Conservation (phyloP, 2,797 vertebrate species). For the Lithobates pipiens region DNA sequence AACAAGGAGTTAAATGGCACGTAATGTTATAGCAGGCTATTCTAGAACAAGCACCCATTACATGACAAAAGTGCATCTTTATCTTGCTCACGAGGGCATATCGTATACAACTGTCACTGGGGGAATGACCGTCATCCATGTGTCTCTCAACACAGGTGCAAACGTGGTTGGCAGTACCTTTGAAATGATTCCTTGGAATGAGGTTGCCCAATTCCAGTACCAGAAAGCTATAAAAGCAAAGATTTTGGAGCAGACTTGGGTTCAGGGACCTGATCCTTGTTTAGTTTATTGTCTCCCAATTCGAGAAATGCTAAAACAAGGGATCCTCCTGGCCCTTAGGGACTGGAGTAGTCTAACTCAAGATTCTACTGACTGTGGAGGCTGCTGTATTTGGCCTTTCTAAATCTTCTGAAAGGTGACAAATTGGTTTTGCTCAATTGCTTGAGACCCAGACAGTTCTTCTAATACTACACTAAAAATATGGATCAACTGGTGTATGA, state of each 20-base stretch:
- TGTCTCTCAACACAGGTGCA: not conserved
- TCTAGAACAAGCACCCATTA: not conserved
- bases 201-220: not conserved
- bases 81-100: not conserved
- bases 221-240: not conserved
- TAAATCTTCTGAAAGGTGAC: too few relatives aligned
- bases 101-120: not conserved
- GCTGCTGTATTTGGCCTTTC: too few relatives aligned
- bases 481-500: too few relatives aligned
- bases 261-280: not conserved
- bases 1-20: conserved; percentile 30
- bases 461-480: not conserved
- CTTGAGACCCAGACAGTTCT: too few relatives aligned
- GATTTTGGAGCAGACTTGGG: not conserved
- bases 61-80: not conserved
- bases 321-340: not conserved
- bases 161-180: not conserved
- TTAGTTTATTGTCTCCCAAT: not conserved
- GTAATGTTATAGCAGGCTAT: not conserved
- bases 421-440: too few relatives aligned
- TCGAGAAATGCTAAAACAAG: too few relatives aligned
- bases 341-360: too few relatives aligned
- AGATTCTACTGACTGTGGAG: not conserved
- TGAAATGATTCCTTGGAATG: not conserved
- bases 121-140: not conserved